Percentiles rank a stretch among this genome's conserved stretches.
Evolutionary conservation across 2,888 invertebrate species (phyloP).

Genomic region (Heliconius aoede): DNA sequence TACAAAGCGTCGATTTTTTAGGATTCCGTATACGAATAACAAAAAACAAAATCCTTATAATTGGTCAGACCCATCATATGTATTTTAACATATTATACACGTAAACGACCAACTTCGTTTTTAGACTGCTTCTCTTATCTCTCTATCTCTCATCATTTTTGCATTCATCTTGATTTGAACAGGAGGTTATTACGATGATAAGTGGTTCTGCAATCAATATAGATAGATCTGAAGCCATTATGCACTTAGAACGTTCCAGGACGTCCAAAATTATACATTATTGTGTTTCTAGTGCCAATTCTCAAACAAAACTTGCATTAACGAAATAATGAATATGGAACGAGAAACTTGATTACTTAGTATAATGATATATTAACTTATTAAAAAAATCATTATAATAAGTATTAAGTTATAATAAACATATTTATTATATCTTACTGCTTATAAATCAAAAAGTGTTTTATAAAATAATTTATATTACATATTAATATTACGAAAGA

Average conservation of each 20-base stretch:
- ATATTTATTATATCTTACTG: too few species aligned
- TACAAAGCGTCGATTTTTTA: too few species aligned
- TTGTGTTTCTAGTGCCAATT: constrained; percentile 7
- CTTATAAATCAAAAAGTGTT: not conserved
- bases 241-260: constrained; percentile 9
- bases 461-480: too few species aligned
- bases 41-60: too few species aligned
- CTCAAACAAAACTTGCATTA: not conserved
- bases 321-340: not conserved
- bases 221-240: constrained; percentile 34
- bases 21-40: too few species aligned
- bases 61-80: too few species aligned
- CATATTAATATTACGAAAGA: not conserved
- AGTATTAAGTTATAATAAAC: too few species aligned
- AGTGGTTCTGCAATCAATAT: constrained; percentile 11
- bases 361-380: too few species aligned
- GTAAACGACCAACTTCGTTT: not conserved
- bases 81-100: not conserved
- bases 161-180: not conserved
- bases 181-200: not conserved
- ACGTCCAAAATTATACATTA: constrained; percentile 17
- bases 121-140: too few species aligned
- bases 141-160: not conserved
- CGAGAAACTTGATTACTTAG: too few species aligned
- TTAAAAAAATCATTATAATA: too few species aligned